Percentiles rank a stretch among this genome's conserved stretches.
These are phyloP conservation scores for Panopea generosa DNA, from an alignment of 2,888 invertebrate species.

Conservation along the genomic window DNA sequence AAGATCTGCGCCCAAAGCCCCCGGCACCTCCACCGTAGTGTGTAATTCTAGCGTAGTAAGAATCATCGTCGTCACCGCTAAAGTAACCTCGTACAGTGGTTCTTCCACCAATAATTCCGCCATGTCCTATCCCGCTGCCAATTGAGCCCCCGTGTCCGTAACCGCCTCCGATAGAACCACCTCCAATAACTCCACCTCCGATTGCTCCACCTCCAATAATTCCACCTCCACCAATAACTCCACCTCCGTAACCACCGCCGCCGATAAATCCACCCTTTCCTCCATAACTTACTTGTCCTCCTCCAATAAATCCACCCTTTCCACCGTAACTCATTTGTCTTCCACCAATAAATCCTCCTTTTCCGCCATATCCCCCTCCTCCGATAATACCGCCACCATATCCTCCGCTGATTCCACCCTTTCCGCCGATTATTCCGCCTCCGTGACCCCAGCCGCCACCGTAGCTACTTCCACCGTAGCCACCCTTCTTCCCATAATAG, in stretches of 20 bases:
- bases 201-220: background rate
- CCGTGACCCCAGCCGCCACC: background rate
- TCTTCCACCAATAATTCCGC: no score
- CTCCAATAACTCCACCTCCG: background rate
- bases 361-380: constrained; percentile 1
- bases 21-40: background rate
- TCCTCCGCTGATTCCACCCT: background rate
- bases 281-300: no score
- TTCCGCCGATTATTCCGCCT: no score
- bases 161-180: no score
- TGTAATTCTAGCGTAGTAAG: no score
- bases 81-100: no score
- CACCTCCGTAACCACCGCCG: background rate
- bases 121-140: background rate
- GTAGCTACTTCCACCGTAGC: background rate
- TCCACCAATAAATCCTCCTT: no score
- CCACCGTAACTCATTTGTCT: no score
- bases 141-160: background rate
- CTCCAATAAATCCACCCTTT: no score
- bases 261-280: background rate
- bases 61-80: no score
- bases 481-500: background rate
- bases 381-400: background rate
- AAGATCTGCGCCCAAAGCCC: background rate
- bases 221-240: background rate